A percentile compares a stretch with the other conserved stretches of the same genome.
These are phyloP conservation scores for Paramuricea clavata DNA, from an alignment of 92 coral and sea anemone genomes.

Conservation along the genomic window DNA sequence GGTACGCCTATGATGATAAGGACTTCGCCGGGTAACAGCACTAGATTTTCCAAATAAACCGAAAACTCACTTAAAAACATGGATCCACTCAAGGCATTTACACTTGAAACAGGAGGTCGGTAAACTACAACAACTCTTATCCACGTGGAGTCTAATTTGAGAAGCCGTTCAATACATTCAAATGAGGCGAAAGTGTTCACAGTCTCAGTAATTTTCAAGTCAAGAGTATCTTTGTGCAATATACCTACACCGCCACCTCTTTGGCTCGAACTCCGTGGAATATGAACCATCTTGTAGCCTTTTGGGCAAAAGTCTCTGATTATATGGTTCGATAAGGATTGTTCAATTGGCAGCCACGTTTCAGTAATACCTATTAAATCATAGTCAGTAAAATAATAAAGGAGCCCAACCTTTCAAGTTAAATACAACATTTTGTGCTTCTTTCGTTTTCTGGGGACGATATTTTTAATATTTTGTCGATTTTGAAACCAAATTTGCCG, in stretches of 20 bases:
- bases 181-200: conserved; percentile 15
- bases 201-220: not conserved
- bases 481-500: no score
- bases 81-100: no score
- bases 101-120: no score
- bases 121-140: no score
- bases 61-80: no score
- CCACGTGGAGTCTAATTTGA: conserved; percentile 12
- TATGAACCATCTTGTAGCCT: no score
- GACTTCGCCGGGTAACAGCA: no score
- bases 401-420: no score
- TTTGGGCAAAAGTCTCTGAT: not conserved
- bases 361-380: conserved; percentile 50
- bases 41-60: conserved; percentile 21
- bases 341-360: conserved; percentile 49
- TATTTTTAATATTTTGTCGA: no score
- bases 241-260: conserved; percentile 56
- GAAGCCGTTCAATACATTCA: conserved; percentile 39
- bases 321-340: not conserved
- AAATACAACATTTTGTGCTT: no score
- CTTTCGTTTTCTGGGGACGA: no score
- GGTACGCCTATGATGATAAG: no score
- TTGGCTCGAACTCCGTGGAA: conserved; percentile 50
- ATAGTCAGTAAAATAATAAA: conserved; percentile 5
- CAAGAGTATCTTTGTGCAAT: conserved; percentile 34